A percentile compares a stretch with the other conserved stretches of the same genome.
Conservation (phyloP, 2,888 invertebrate species). For the Tiphia femorata region DNA sequence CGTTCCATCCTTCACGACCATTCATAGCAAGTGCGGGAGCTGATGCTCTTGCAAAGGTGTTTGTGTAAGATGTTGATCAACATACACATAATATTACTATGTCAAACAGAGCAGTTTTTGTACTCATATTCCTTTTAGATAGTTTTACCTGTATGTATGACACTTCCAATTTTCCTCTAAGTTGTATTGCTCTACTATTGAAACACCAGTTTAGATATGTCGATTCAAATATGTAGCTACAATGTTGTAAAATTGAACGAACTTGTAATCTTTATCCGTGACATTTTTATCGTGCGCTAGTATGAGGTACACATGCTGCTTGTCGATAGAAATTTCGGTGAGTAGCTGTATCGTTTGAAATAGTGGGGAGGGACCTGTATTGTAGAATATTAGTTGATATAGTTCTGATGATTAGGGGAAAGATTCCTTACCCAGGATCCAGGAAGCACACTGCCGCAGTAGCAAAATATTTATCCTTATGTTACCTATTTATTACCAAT, state of each 20-base stretch:
- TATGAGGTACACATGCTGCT: conserved; percentile 53
- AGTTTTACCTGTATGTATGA: conserved; percentile 65
- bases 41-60: conserved; percentile 98
- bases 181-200: conserved; percentile 52
- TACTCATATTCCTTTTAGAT: conserved; percentile 66
- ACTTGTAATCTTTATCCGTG: conserved; percentile 46
- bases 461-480: conserved; percentile 66
- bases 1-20: conserved; percentile 98
- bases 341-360: conserved; percentile 51
- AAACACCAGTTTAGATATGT: conserved; percentile 57
- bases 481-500: conserved; percentile 66
- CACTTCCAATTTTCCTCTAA: conserved; percentile 62
- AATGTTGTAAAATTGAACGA: conserved; percentile 51
- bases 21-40: conserved; percentile 99
- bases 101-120: conserved; percentile 58
- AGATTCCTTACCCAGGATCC: conserved; percentile 59
- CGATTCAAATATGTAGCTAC: conserved; percentile 62
- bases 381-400: conserved; percentile 52
- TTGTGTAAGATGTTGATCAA: conserved; percentile 75
- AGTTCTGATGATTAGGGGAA: conserved; percentile 48
- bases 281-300: conserved; percentile 35
- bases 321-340: conserved; percentile 53
- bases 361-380: conserved; percentile 42
- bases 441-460: conserved; percentile 65
- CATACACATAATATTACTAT: conserved; percentile 49